Evolutionary conservation across 1,140 invertebrate species (phyloP).

Genomic region (Anoplolepis gracilipes): DNA sequence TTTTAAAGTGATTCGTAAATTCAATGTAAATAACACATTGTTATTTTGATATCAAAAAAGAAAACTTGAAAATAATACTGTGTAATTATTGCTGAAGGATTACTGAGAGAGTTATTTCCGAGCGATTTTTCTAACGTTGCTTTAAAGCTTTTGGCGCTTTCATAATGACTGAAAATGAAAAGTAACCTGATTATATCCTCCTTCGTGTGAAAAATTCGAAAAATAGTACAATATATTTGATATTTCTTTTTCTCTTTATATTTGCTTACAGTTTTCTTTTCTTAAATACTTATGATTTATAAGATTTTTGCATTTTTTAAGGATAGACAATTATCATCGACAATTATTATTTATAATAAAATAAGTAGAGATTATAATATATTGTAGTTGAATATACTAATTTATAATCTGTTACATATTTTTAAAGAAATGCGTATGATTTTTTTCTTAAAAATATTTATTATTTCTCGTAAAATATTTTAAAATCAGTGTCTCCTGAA

Average conservation of each 20-base stretch:
- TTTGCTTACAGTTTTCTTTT: not conserved
- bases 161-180: slow-evolving; percentile 17
- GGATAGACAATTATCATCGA: not conserved
- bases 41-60: not conserved
- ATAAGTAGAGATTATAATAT: not conserved
- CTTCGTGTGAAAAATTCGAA: not conserved
- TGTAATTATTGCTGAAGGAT: not conserved
- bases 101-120: slow-evolving; percentile 4
- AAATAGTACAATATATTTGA: not conserved
- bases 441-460: slow-evolving; percentile 28
- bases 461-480: not conserved
- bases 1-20: not conserved
- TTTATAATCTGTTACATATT: not conserved
- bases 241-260: not conserved
- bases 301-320: not conserved
- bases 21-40: not conserved
- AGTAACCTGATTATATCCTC: slow-evolving; percentile 12
- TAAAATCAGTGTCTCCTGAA: not conserved
- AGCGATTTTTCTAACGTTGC: slow-evolving; percentile 16
- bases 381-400: not conserved
- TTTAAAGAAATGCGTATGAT: not conserved
- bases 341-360: not conserved
- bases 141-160: slow-evolving; percentile 11
- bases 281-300: not conserved
- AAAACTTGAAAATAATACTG: not conserved